Evolutionary conservation across 2,888 invertebrate species (phyloP).

Genomic region (Drosophila austrosaltans): DNA sequence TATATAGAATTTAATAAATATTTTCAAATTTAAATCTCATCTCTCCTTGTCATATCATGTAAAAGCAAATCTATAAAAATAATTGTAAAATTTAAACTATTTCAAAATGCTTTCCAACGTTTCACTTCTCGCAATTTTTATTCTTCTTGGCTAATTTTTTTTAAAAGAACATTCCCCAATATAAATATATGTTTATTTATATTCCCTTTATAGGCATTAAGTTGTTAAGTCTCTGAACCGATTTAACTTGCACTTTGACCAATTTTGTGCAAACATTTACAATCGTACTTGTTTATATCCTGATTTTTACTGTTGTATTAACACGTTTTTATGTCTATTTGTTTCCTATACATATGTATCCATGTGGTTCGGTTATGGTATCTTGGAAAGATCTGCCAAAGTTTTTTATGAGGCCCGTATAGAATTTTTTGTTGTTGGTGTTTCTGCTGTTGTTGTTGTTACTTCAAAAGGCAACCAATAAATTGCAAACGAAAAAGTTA

Average conservation of each 20-base stretch:
- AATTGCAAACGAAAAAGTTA: conserved; percentile 59
- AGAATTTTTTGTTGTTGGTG: conserved; percentile 22
- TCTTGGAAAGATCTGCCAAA: conserved; percentile 26
- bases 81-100: too few relatives aligned
- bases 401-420: conserved; percentile 37
- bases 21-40: too few relatives aligned
- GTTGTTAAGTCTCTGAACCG: conserved; percentile 1
- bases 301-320: conserved; percentile 36
- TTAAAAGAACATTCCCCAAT: neutral
- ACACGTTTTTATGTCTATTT: conserved; percentile 32
- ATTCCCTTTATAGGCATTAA: conserved; percentile 12
- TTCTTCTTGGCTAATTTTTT: too few relatives aligned
- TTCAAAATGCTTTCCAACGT: too few relatives aligned
- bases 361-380: neutral
- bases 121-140: too few relatives aligned
- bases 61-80: too few relatives aligned
- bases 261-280: conserved; percentile 1
- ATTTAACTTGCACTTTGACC: neutral
- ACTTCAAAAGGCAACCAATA: conserved; percentile 38
- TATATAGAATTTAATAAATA: too few relatives aligned
- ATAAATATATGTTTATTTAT: neutral
- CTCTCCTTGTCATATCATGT: too few relatives aligned
- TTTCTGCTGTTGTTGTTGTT: conserved; percentile 8
- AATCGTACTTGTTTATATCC: neutral
- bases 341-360: conserved; percentile 4